phyloP scores from a whole-genome alignment of 2,888 invertebrate species.

The Tetragonisca angustula region DNA sequence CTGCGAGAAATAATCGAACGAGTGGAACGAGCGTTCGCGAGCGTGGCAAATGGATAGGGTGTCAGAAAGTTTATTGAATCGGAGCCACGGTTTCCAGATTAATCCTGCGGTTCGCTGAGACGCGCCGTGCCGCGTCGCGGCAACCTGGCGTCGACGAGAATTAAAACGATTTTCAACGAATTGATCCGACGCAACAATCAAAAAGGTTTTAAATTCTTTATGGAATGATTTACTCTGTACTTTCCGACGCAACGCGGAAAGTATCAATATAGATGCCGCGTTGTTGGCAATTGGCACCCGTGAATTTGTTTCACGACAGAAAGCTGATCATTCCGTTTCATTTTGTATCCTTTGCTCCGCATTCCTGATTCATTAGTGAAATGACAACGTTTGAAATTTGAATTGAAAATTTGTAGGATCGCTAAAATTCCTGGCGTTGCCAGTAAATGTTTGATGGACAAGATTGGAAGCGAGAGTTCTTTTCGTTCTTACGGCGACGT shows the following conservation, averaged over 20 bases:
- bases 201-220: background rate
- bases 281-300: background rate
- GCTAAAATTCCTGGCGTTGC: accelerated
- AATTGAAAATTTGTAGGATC: background rate
- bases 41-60: slow-evolving; percentile 31
- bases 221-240: background rate
- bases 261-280: background rate
- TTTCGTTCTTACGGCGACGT: background rate
- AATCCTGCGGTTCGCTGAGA: slow-evolving; percentile 22
- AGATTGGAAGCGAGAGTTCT: background rate
- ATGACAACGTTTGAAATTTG: background rate
- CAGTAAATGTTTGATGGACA: background rate
- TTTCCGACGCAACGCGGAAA: no score
- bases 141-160: background rate
- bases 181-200: background rate
- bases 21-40: slow-evolving; percentile 6
- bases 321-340: background rate
- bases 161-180: background rate
- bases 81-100: slow-evolving; percentile 35
- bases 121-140: background rate
- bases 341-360: background rate
- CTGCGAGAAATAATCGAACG: slow-evolving; percentile 6
- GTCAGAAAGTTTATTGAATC: slow-evolving; percentile 49
- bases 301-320: background rate
- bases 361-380: background rate